phyloP scores from a whole-genome alignment of 1,140 invertebrate species.

The Thaumetopoea pityocampa region DNA sequence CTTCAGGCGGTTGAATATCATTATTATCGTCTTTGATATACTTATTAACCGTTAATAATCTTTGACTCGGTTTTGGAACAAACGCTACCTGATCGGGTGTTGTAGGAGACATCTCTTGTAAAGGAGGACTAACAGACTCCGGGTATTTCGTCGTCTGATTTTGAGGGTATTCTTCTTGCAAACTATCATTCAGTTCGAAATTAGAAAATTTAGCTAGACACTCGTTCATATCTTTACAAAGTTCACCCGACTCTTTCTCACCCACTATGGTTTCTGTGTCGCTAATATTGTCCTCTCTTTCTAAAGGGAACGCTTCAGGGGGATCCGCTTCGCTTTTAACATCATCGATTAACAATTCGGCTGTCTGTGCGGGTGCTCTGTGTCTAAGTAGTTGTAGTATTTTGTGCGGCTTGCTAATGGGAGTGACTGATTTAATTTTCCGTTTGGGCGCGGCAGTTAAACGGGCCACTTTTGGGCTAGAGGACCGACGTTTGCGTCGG shows the following conservation, averaged over 20 bases:
- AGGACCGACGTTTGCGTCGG: conserved; percentile 42
- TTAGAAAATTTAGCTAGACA: conserved; percentile 61
- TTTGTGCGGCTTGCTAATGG: conserved; percentile 46
- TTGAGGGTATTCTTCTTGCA: conserved; percentile 28
- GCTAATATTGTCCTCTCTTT: conserved; percentile 51
- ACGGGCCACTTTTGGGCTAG: conserved; percentile 43
- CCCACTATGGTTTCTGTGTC: conserved; percentile 63
- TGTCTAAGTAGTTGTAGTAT: conserved; percentile 61
- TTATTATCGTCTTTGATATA: conserved; percentile 31
- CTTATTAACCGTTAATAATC: conserved; percentile 48
- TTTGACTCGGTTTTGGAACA: conserved; percentile 48
- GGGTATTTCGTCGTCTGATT: conserved; percentile 35
- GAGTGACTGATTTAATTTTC: conserved; percentile 43
- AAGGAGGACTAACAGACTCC: conserved; percentile 55
- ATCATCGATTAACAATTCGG: conserved; percentile 26
- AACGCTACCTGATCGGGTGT: conserved; percentile 46
- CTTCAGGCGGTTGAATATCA: conserved; percentile 11
- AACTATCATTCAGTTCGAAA: conserved; percentile 41
- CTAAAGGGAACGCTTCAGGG: conserved; percentile 54
- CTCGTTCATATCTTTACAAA: conserved; percentile 63
- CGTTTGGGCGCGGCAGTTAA: conserved; percentile 47
- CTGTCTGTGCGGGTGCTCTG: conserved; percentile 32
- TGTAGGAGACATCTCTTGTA: conserved; percentile 63
- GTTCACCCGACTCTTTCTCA: conserved; percentile 44
- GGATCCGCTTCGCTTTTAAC: conserved; percentile 47